Percentiles rank a stretch among this genome's conserved stretches.
phyloP scores from a whole-genome alignment of 2,113 vertebrate species.

The Vidua macroura region DNA sequence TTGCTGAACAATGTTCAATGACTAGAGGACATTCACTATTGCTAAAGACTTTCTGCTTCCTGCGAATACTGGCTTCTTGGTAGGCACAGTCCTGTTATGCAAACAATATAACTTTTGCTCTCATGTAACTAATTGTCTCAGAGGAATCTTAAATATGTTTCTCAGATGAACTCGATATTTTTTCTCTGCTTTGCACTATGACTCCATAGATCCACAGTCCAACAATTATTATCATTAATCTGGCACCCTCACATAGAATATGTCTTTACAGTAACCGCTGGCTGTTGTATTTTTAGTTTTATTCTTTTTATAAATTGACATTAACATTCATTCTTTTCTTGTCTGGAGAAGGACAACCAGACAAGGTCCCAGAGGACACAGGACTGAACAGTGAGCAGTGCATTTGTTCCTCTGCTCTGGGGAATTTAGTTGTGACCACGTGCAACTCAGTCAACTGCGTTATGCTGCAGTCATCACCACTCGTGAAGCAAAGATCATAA shows the following conservation, averaged over 20 bases:
- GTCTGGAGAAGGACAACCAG: neutral
- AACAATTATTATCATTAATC: neutral
- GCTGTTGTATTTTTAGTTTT: neutral
- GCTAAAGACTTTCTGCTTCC: neutral
- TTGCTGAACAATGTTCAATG: neutral
- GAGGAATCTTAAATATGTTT: neutral
- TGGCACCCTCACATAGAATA: neutral
- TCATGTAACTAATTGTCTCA: neutral
- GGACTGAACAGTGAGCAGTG: neutral
- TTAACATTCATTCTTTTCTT: neutral
- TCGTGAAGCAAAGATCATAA: neutral
- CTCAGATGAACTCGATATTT: neutral
- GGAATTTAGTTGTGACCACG: neutral
- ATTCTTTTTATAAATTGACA: neutral
- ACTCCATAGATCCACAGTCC: neutral
- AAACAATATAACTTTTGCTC: neutral
- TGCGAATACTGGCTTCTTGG: neutral
- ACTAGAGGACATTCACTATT: neutral
- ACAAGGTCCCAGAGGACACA: neutral
- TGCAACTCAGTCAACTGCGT: neutral
- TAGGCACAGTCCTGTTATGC: neutral
- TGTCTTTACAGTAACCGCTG: neutral
- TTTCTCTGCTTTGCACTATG: neutral
- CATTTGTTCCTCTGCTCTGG: neutral
- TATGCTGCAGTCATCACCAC: neutral